Evolutionary conservation across 2,888 invertebrate genomes (phyloP).

Genomic region (Diplazon laetatorius): DNA sequence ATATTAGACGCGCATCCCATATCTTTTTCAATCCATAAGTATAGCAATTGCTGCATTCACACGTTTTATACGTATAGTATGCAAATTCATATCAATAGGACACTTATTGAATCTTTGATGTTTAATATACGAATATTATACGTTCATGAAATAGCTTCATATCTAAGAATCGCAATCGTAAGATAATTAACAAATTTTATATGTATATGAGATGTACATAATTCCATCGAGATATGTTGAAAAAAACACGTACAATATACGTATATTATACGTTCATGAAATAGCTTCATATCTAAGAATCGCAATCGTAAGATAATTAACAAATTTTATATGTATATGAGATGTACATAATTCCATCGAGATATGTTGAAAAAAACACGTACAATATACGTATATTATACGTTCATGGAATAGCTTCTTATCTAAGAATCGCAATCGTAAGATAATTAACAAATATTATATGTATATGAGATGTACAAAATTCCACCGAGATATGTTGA

Average conservation of each 20-base stretch:
- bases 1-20: no score
- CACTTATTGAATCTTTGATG: slow-evolving; percentile 22
- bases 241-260: slow-evolving; percentile 19
- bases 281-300: background rate
- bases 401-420: no score
- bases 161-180: slow-evolving; percentile 14
- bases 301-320: no score
- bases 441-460: no score
- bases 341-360: background rate
- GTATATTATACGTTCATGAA: background rate
- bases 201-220: slow-evolving; percentile 34
- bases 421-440: no score
- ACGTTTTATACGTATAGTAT: slow-evolving; percentile 4
- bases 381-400: slow-evolving; percentile 22
- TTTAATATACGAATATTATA: slow-evolving; percentile 27
- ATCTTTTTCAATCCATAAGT: no score
- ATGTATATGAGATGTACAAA: no score
- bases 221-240: slow-evolving; percentile 24
- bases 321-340: no score
- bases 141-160: slow-evolving; percentile 7
- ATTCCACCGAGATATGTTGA: no score
- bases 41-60: no score
- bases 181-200: slow-evolving; percentile 31
- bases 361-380: slow-evolving; percentile 26
- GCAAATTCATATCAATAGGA: slow-evolving; percentile 14